Percentiles rank a stretch among this genome's conserved stretches.
These are phyloP conservation scores for Chironomus striatipennis DNA, from an alignment of 1,140 invertebrate species.

Conservation along the genomic window DNA sequence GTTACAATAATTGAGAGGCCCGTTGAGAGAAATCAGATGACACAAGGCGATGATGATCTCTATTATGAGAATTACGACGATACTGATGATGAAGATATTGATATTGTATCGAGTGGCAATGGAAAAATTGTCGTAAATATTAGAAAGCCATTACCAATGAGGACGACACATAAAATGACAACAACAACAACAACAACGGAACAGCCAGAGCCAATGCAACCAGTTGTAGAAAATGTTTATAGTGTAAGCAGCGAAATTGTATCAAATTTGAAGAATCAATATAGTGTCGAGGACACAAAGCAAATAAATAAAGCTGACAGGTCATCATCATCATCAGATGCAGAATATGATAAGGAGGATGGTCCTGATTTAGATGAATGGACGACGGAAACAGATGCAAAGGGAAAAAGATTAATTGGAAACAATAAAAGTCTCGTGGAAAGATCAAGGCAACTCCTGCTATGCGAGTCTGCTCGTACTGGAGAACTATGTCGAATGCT, in stretches of 20 bases:
- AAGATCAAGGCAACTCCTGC: constrained; percentile 28
- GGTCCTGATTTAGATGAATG: constrained; percentile 22
- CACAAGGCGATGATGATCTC: constrained; percentile 1
- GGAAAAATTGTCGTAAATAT: constrained; percentile 16
- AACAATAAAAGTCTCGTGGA: constrained; percentile 29
- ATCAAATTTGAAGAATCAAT: constrained; percentile 17
- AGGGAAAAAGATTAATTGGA: constrained; percentile 27
- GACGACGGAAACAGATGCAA: constrained; percentile 25
- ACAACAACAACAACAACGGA: not conserved
- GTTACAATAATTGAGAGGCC: constrained; percentile 8
- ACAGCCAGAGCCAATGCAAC: not conserved
- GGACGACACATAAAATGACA: not conserved
- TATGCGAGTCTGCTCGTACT: constrained; percentile 27
- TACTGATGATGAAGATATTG: constrained; percentile 16
- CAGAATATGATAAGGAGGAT: constrained; percentile 11
- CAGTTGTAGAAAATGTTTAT: constrained; percentile 11
- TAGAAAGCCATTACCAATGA: not conserved
- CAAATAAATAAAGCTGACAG: constrained; percentile 11
- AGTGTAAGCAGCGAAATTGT: constrained; percentile 20
- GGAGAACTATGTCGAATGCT: constrained; percentile 29
- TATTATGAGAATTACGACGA: constrained; percentile 20
- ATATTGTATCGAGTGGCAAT: constrained; percentile 10
- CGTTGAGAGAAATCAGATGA: constrained; percentile 1
- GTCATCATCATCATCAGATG: not conserved
- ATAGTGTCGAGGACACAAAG: constrained; percentile 15